Evolutionary conservation across 2,888 invertebrate genomes (phyloP).

Genomic region (Melieria omissa): DNA sequence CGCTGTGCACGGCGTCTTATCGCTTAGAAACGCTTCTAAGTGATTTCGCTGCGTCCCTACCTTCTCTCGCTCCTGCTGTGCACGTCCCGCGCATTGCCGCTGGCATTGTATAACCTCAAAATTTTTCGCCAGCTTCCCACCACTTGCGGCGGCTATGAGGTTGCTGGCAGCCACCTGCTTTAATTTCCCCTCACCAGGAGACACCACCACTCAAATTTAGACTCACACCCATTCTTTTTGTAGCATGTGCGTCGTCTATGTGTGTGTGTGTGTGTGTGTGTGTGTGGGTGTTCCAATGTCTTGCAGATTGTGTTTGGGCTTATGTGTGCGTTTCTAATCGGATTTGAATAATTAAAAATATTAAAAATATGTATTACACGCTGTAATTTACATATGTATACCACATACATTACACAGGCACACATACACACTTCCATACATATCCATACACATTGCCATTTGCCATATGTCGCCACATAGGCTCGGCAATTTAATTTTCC

Average conservation of each 20-base stretch:
- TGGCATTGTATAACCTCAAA: no score
- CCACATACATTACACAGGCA: no score
- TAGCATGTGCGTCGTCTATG: neutral
- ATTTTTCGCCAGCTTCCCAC: no score
- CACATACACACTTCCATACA: no score
- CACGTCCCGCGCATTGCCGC: neutral
- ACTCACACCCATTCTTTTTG: no score
- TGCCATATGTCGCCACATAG: no score
- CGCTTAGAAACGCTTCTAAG: neutral
- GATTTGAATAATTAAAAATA: slow-evolving; percentile 19
- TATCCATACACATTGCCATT: no score
- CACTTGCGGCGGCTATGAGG: neutral
- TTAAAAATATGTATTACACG: neutral
- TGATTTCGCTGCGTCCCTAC: neutral
- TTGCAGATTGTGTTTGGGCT: neutral
- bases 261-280: neutral
- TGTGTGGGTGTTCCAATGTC: neutral
- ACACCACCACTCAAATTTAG: no score
- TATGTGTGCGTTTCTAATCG: neutral
- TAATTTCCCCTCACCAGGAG: neutral
- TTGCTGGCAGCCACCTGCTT: slow-evolving; percentile 1
- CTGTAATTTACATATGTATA: neutral
- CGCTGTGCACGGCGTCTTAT: neutral
- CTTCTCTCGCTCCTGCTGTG: neutral
- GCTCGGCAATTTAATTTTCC: no score